Percentiles rank a stretch among this genome's conserved stretches.
Evolutionary conservation across 2,888 invertebrate species (phyloP).

Genomic region (Spatulosminthurus flaviceps): DNA sequence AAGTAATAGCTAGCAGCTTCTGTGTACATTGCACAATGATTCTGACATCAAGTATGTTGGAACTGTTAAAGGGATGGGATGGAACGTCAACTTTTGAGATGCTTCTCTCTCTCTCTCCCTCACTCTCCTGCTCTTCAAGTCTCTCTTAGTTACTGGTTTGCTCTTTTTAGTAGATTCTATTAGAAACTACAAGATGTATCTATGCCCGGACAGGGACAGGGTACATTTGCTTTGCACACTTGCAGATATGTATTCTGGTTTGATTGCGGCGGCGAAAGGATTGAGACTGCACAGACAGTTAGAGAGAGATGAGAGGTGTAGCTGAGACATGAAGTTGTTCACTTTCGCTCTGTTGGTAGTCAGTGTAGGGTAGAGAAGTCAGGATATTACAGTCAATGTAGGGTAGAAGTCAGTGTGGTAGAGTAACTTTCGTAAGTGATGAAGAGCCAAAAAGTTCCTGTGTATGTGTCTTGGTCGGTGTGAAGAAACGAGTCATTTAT

Average conservation of each 20-base stretch:
- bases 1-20: slow-evolving; percentile 10
- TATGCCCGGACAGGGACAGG: too few species aligned
- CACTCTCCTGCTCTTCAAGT: slow-evolving; percentile 11
- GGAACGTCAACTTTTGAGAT: slow-evolving; percentile 20
- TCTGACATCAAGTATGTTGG: slow-evolving; percentile 40
- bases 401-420: too few species aligned
- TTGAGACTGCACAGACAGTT: neutral
- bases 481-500: slow-evolving; percentile 44
- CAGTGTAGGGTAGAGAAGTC: neutral
- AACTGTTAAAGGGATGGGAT: slow-evolving; percentile 35
- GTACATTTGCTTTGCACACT: neutral
- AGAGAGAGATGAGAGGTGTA: neutral
- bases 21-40: slow-evolving; percentile 30
- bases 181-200: neutral
- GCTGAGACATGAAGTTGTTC: neutral
- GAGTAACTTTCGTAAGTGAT: neutral
- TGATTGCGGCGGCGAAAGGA: neutral
- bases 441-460: slow-evolving; percentile 39
- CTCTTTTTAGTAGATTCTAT: neutral
- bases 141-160: neutral
- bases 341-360: neutral
- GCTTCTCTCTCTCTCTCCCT: neutral
- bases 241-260: neutral
- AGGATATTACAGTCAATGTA: too few species aligned
- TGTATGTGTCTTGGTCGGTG: slow-evolving; percentile 16